These are phyloP conservation scores for Tetranychus truncatus DNA, from an alignment of 2,888 invertebrate genomes.

Conservation along the genomic window DNA sequence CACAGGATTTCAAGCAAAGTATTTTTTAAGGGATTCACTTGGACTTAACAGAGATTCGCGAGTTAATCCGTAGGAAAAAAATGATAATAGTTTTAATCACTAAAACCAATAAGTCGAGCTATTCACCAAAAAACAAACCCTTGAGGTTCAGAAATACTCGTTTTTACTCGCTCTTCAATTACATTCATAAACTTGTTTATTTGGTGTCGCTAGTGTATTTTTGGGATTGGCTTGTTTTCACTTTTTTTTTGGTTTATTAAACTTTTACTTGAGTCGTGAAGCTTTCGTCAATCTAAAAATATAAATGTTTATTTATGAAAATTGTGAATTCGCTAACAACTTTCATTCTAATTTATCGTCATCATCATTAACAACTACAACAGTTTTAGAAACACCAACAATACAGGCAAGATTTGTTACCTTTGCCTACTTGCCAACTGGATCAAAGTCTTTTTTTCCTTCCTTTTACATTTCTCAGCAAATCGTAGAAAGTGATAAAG, in stretches of 20 bases:
- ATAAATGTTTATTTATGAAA: background rate
- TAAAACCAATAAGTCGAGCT: no score
- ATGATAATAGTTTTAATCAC: no score
- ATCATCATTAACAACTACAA: background rate
- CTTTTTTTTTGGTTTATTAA: background rate
- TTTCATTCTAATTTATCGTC: background rate
- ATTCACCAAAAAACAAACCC: no score
- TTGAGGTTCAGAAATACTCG: no score
- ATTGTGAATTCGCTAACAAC: background rate
- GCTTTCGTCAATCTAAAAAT: background rate
- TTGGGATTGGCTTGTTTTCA: background rate
- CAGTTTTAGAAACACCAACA: background rate
- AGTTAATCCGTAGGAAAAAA: no score
- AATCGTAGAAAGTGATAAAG: no score
- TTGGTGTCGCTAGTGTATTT: no score
- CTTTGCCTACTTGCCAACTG: background rate
- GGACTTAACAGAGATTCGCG: no score
- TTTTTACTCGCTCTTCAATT: no score
- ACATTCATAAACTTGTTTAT: no score
- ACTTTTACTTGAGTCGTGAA: background rate
- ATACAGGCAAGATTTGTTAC: background rate
- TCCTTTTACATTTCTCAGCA: background rate
- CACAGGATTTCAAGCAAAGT: no score
- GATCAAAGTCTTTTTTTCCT: background rate
- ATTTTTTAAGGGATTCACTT: no score